phyloP scores from a whole-genome alignment of 2,113 vertebrate species.

The Ceratotherium simum region DNA sequence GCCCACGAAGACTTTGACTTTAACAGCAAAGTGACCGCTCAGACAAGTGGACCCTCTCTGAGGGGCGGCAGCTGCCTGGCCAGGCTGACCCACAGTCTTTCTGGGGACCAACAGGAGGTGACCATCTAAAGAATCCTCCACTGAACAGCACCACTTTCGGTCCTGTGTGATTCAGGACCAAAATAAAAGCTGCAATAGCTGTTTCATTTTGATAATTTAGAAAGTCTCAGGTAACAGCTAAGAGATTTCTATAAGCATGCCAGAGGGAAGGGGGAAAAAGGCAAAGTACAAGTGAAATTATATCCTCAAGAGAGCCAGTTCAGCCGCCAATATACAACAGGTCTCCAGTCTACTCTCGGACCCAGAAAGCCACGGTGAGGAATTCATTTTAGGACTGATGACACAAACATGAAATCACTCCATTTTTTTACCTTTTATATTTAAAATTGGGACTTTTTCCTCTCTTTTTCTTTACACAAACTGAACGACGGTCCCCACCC shows the following conservation, averaged over 20 bases:
- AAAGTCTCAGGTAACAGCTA: slow-evolving; percentile 47
- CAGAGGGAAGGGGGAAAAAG: background rate
- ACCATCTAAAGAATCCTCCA: background rate
- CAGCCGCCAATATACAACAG: background rate
- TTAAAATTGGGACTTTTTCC: background rate
- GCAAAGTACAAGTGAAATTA: slow-evolving; percentile 43
- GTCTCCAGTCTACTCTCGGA: background rate
- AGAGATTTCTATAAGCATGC: background rate
- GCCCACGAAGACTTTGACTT: background rate
- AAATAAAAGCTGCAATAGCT: background rate
- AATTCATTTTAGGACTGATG: background rate
- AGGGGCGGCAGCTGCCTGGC: background rate
- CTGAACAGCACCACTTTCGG: background rate
- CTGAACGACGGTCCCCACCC: background rate
- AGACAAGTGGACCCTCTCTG: background rate
- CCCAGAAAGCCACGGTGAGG: background rate
- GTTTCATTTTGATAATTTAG: slow-evolving; percentile 38
- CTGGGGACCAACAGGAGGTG: background rate
- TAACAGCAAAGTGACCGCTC: background rate
- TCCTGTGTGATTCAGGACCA: background rate
- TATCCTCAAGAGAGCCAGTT: background rate
- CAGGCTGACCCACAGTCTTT: background rate
- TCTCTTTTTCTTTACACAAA: background rate
- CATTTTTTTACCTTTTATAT: background rate
- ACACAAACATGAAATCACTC: background rate